Percentiles rank a stretch among this genome's conserved stretches.
Conservation (phyloP, 2,797 vertebrate species). For the Aotus griseimembra region DNA sequence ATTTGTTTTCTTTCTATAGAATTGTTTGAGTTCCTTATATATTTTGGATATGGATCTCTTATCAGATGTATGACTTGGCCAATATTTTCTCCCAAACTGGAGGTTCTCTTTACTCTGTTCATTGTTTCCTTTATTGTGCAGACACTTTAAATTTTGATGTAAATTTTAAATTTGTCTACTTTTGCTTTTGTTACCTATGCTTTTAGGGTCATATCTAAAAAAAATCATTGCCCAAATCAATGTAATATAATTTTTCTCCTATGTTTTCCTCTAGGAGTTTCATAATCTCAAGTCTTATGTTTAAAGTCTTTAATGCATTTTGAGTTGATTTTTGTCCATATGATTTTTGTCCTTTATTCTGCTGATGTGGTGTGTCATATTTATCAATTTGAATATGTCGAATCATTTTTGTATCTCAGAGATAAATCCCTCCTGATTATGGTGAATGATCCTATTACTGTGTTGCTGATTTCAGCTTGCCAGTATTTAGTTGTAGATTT, state of each 20-base stretch:
- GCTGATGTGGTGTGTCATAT: neutral
- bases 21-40: neutral
- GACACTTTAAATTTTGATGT: neutral
- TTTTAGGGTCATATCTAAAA: neutral
- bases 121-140: neutral
- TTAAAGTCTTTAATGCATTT: neutral
- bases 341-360: neutral
- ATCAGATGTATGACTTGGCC: neutral
- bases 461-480: neutral
- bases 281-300: neutral
- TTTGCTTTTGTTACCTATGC: neutral
- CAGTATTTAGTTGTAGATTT: neutral
- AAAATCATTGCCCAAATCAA: neutral
- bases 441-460: neutral
- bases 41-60: neutral
- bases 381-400: neutral
- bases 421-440: neutral
- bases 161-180: neutral
- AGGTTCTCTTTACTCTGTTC: neutral
- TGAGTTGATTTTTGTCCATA: neutral
- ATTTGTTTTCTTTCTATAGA: neutral
- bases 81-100: neutral
- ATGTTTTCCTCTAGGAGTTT: neutral
- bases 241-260: neutral
- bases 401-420: neutral